Conservation (phyloP, 2,888 invertebrate genomes). For the Aphodius granarius region DNA sequence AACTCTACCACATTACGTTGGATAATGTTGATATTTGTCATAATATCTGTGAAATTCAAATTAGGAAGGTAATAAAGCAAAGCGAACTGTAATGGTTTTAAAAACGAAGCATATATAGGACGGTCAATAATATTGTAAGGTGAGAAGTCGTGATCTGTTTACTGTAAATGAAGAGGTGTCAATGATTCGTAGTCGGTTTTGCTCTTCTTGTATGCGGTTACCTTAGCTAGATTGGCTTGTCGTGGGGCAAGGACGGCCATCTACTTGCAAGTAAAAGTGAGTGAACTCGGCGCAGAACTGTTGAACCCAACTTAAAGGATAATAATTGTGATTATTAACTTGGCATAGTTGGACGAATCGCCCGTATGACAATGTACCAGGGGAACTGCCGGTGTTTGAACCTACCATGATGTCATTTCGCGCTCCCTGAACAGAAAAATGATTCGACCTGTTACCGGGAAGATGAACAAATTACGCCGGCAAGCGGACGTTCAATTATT, state of each 20-base stretch:
- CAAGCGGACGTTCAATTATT: background rate
- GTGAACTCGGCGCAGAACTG: slow-evolving; percentile 11
- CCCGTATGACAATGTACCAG: background rate
- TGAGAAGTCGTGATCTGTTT: background rate
- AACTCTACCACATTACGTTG: too few relatives aligned
- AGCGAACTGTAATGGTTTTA: too few relatives aligned
- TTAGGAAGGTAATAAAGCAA: too few relatives aligned
- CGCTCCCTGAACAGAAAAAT: background rate
- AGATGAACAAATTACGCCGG: slow-evolving; percentile 3
- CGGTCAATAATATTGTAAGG: too few relatives aligned
- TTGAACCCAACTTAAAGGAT: slow-evolving; percentile 6
- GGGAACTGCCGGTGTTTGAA: background rate
- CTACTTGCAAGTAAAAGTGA: slow-evolving; percentile 11
- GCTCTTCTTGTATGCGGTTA: background rate
- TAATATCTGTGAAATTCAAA: too few relatives aligned
- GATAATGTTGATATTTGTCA: too few relatives aligned
- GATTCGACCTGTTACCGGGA: background rate
- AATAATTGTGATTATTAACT: slow-evolving; percentile 3
- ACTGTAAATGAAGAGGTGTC: background rate
- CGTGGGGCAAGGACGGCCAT: slow-evolving; percentile 6
- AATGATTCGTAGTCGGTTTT: background rate
- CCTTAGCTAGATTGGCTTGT: background rate
- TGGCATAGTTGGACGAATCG: background rate
- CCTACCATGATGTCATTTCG: background rate
- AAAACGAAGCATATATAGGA: too few relatives aligned